Evolutionary conservation across 2,888 invertebrate species (phyloP).

Genomic region (Byasa hedistus): DNA sequence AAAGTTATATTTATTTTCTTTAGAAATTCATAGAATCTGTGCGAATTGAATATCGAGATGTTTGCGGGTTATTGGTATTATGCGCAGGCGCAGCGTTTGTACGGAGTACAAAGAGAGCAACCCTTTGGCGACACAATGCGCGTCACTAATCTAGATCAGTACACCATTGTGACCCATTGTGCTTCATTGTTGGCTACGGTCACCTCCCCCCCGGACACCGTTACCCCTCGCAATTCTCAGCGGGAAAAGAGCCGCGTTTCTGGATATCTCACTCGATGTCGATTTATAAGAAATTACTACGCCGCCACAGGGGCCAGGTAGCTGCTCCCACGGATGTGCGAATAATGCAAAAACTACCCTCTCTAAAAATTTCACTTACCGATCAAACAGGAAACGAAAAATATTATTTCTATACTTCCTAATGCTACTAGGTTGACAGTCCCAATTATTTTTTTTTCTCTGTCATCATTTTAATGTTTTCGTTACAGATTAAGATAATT

Average conservation of each 20-base stretch:
- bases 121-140: constrained; percentile 79
- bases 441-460: constrained; percentile 40
- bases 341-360: constrained; percentile 66
- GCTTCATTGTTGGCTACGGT: constrained; percentile 34
- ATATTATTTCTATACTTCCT: constrained; percentile 66
- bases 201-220: constrained; percentile 38
- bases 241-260: constrained; percentile 55
- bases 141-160: constrained; percentile 80
- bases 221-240: constrained; percentile 36
- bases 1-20: constrained; percentile 80
- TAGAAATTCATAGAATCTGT: constrained; percentile 76
- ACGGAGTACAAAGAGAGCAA: constrained; percentile 61
- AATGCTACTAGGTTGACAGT: constrained; percentile 49
- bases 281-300: constrained; percentile 76
- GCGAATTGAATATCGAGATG: constrained; percentile 73
- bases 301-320: constrained; percentile 73
- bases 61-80: constrained; percentile 65
- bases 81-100: constrained; percentile 60
- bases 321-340: constrained; percentile 69
- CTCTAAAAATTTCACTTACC: constrained; percentile 56
- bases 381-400: constrained; percentile 75
- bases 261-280: constrained; percentile 78
- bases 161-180: constrained; percentile 64
- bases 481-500: constrained; percentile 49
- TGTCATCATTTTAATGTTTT: constrained; percentile 47